Evolutionary conservation across 2,113 vertebrate species (phyloP), one percentile per base, ranked within the genome.

Genomic region (Poicephalus gulielmi): DNA sequence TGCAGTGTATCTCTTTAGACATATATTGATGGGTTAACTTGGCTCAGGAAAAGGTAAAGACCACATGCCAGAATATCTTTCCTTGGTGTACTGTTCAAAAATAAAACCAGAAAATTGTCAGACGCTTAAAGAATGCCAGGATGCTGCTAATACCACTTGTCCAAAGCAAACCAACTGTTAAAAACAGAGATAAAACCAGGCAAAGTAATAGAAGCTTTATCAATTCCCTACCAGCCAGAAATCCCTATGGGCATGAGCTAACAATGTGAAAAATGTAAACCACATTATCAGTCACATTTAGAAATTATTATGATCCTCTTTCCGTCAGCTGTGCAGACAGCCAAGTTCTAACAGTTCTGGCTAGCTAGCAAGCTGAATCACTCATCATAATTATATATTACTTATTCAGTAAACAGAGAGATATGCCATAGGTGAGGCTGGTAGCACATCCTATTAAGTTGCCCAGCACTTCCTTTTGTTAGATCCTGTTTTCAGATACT

Each of bases 311-410:
- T 43, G 82, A 76, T 92, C n/a, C 37, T 91, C 75, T 79, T 92
- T 83, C 76, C 3, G 0, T 77, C 68, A 86, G 5, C 63, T 86
- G 41, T 52, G 49, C 44, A 92, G 75, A 52, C 37, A 94, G 90
- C 75, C 83, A 92, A 93, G 37, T 92, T 95, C 88, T 94, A 94
- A 92, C 85, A 94, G 90, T 53, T 88, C 88, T 95, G 90, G 83
- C 88, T 95, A 46, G 67, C 77, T 81, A 90, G 53, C 64, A 91
- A 63, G 20, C 67, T 77, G 76, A 92, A 86, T 90, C 90, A 83
- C 79, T 94, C 79, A 53, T 76, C 59, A 9, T 70, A 70, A 92
- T 88, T 93, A 77, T 50, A 46, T 23, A 49, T 59, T 62, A 80
- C 33, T 69, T 85, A 39, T 53, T 77, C 79, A 66, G 53, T 73